These are phyloP conservation scores for Brachionus koreanus DNA, from an alignment of 1,140 invertebrate species.

Conservation along the genomic window DNA sequence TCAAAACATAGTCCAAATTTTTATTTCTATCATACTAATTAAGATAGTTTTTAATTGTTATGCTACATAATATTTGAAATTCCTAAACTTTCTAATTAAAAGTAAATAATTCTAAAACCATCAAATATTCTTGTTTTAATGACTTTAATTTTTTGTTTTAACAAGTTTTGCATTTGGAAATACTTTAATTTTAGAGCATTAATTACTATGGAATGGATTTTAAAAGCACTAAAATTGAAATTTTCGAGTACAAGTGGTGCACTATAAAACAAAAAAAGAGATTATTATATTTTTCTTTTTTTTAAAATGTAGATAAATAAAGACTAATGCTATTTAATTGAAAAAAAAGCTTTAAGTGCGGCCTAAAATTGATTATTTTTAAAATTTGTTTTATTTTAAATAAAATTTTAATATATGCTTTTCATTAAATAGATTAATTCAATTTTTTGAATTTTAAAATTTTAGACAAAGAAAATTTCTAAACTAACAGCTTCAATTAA, in stretches of 20 bases:
- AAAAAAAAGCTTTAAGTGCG: not conserved
- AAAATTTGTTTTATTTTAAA: not conserved
- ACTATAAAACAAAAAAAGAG: not conserved
- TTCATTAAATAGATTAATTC: no score
- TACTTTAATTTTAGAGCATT: not conserved
- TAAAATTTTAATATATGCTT: not conserved
- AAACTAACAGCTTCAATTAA: no score
- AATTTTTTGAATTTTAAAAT: no score
- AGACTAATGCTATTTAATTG: not conserved
- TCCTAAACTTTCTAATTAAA: no score
- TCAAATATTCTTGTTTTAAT: no score
- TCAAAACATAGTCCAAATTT: not conserved
- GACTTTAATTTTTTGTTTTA: no score
- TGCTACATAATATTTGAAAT: no score
- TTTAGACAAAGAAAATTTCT: no score
- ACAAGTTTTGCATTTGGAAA: no score
- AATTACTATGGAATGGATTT: not conserved
- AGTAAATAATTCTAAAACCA: no score
- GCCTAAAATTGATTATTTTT: not conserved
- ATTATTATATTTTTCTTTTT: not conserved
- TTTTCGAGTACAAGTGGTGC: not conserved
- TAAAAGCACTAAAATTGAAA: not conserved
- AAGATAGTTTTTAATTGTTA: no score
- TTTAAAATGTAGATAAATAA: not conserved
- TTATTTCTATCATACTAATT: not conserved